Conservation (phyloP, 2,113 vertebrate species). For the Apodemus sylvaticus region DNA sequence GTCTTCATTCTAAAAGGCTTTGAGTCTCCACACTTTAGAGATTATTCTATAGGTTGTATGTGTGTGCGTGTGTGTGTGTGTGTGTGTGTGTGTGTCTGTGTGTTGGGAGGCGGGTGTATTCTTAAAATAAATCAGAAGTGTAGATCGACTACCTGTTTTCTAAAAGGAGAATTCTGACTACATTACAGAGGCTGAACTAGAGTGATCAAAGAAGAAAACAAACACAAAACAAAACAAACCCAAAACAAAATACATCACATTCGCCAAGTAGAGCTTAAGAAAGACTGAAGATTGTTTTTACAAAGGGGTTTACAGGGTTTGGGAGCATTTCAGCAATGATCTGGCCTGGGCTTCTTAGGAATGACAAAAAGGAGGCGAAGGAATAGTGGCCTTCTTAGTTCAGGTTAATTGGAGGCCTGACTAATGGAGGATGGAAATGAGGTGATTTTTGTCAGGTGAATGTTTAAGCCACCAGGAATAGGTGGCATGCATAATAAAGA, state of each 20-base stretch:
- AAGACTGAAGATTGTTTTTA: not conserved
- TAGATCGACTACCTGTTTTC: not conserved
- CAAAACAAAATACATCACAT: not conserved
- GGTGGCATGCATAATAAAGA: not conserved
- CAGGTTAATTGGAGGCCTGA: not conserved
- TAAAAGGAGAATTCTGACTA: not conserved
- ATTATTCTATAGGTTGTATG: too few relatives aligned
- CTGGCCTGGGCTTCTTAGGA: not conserved
- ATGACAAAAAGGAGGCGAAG: not conserved
- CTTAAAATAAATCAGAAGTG: not conserved
- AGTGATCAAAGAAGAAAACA: not conserved
- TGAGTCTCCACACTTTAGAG: too few relatives aligned
- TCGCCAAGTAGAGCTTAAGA: not conserved
- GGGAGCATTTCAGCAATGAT: not conserved
- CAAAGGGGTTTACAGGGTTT: not conserved
- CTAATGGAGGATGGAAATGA: not conserved
- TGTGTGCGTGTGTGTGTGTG: not conserved
- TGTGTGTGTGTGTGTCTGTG: not conserved
- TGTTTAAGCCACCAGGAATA: not conserved
- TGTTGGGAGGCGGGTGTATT: not conserved
- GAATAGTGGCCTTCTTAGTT: not conserved
- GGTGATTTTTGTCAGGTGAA: not conserved
- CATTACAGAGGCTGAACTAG: not conserved
- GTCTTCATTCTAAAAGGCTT: too few relatives aligned
- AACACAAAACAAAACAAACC: too few relatives aligned